Evolutionary conservation across 2,888 invertebrate genomes (phyloP), one percentile per base, ranked within the genome.

Genomic region (Hirtodrosophila duncani): DNA sequence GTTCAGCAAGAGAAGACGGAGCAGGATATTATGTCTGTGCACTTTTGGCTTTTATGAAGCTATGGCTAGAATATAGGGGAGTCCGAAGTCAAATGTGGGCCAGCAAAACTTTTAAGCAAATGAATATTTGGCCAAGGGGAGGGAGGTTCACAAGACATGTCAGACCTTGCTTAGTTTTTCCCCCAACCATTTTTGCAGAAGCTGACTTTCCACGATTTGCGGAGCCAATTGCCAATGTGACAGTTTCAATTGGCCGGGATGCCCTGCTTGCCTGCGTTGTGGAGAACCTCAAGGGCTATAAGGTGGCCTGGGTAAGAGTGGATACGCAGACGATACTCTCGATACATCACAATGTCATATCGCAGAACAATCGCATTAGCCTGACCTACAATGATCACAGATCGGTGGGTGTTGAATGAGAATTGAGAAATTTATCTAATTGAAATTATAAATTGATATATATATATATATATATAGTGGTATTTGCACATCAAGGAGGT

Each of bases 251-350:
- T 41, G 96, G 96, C 17, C 89, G 94, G 37, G 95, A 96, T 87
- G 96, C 95, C 13, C 89, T 95, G 17, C 89, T 96, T 60, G 94
- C 95, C 46, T 96, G 96, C 86, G 93, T 95, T 72, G 95, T 96
- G 48, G 95, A 96, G 87, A 95, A 96, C 88, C 90, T 96, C 56
- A 91, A 92, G 82, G 91, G 91, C 67, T 96, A 93, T 86, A 94
- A 95, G 92, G 96, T 96, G 69, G 96, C 96, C 62, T 96, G 96
- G 96, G 96, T 96, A 8, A 91, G 95, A 24, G 95, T 96, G 31
- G 96, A 96, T 83, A 96, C 96, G 0, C 96, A 96, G 87, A 96
- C 96, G 1, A 95, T 96, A 81, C 89, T 96, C 45, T 95, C 96
- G 50, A 96, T 96, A 82, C 96, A 96, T 85, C 94, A 95, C 87